These are phyloP conservation scores for Chalcis sispes DNA, from an alignment of 2,888 invertebrate species.

Conservation along the genomic window DNA sequence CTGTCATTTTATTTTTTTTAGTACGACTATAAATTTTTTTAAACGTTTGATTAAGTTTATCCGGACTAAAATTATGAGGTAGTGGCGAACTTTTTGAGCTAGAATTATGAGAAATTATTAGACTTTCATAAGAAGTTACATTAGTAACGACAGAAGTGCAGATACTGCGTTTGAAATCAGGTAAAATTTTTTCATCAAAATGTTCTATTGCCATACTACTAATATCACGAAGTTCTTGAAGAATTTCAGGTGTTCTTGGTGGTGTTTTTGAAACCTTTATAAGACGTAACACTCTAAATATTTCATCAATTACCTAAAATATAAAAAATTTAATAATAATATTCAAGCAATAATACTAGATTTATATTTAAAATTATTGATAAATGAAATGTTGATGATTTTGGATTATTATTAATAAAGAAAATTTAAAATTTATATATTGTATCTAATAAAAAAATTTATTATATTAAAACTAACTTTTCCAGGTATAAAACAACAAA, in stretches of 20 bases:
- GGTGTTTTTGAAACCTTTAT: constrained; percentile 83
- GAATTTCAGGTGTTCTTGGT: constrained; percentile 87
- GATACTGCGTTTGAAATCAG: constrained; percentile 76
- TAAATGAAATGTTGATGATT: not conserved
- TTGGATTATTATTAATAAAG: too few relatives aligned
- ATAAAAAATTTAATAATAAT: constrained; percentile 11
- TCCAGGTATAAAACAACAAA: constrained; percentile 96
- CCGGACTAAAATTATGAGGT: constrained; percentile 66
- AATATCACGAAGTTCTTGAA: constrained; percentile 93
- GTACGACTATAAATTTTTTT: constrained; percentile 70
- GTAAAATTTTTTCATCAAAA: constrained; percentile 92
- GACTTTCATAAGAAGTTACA: constrained; percentile 64
- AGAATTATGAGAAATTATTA: constrained; percentile 68
- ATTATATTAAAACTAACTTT: constrained; percentile 81
- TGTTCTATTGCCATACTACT: constrained; percentile 98
- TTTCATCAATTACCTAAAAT: constrained; percentile 90
- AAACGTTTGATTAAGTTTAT: constrained; percentile 70
- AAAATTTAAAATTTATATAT: too few relatives aligned
- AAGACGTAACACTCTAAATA: constrained; percentile 84
- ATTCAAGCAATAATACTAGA: too few relatives aligned
- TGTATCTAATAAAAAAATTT: not conserved
- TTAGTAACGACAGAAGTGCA: constrained; percentile 67
- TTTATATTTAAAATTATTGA: constrained; percentile 4
- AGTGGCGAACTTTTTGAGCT: constrained; percentile 59
- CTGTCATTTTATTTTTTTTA: constrained; percentile 68